Conservation (phyloP, 2,888 invertebrate genomes). For the Scaptomyza parva region DNA sequence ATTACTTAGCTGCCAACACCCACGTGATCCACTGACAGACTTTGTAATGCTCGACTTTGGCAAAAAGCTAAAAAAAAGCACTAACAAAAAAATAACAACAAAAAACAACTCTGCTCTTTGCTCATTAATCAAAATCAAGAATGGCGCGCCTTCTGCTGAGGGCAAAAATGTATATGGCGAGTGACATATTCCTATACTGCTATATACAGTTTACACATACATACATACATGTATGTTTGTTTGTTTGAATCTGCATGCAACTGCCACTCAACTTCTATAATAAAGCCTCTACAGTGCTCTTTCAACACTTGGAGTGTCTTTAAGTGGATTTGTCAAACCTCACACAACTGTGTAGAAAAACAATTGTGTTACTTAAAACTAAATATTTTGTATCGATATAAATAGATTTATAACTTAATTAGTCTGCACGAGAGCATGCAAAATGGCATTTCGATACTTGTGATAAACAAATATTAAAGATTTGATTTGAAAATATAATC, state of each 20-base stretch:
- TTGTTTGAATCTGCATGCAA: slow-evolving; percentile 45
- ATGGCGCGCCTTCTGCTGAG: slow-evolving; percentile 72
- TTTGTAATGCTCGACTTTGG: slow-evolving; percentile 58
- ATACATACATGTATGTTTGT: slow-evolving; percentile 31
- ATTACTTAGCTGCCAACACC: slow-evolving; percentile 80
- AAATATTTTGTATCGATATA: background rate
- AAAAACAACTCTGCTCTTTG: slow-evolving; percentile 45
- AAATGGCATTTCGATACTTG: no score
- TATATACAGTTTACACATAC: slow-evolving; percentile 14
- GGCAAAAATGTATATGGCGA: slow-evolving; percentile 60
- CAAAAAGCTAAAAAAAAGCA: slow-evolving; percentile 16
- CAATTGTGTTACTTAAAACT: slow-evolving; percentile 5
- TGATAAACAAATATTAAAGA: no score
- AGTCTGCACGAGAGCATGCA: background rate
- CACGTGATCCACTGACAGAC: slow-evolving; percentile 77
- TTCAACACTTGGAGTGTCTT: slow-evolving; percentile 66
- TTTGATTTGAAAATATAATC: background rate
- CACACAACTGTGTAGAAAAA: background rate
- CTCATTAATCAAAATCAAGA: slow-evolving; percentile 81
- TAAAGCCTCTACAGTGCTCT: slow-evolving; percentile 56
- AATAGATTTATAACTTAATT: slow-evolving; percentile 22
- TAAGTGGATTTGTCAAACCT: slow-evolving; percentile 41
- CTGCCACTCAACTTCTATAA: slow-evolving; percentile 39
- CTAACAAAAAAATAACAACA: slow-evolving; percentile 40
- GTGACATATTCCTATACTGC: slow-evolving; percentile 67